Percentiles rank a stretch among this genome's conserved stretches.
Evolutionary conservation across 2,797 vertebrate species (phyloP).

Genomic region (Zalophus californianus): DNA sequence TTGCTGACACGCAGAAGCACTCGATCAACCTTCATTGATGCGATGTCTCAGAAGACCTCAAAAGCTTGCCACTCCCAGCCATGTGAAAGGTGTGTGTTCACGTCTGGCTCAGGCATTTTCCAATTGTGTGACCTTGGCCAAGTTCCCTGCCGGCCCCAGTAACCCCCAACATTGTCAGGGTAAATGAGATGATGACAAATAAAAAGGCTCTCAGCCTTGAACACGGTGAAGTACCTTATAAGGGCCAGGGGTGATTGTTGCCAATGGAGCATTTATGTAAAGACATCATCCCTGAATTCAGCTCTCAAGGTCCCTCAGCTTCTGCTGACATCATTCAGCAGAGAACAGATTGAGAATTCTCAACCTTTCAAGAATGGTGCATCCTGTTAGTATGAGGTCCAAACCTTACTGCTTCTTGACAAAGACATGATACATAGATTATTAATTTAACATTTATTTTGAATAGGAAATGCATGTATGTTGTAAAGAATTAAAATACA

Average conservation of each 20-base stretch:
- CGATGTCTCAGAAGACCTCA: neutral
- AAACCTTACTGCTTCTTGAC: neutral
- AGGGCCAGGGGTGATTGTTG: neutral
- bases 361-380: neutral
- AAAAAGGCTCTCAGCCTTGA: neutral
- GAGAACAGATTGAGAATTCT: slow-evolving; percentile 5
- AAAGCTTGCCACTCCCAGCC: neutral
- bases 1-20: rapidly evolving
- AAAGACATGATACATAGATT: neutral
- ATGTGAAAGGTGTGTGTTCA: neutral
- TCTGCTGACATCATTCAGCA: neutral
- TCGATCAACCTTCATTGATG: neutral
- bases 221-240: neutral
- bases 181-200: neutral
- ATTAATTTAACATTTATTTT: neutral
- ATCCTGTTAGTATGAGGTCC: neutral
- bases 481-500: neutral
- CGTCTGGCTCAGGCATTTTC: neutral
- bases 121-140: neutral
- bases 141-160: neutral
- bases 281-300: neutral
- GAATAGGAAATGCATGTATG: neutral
- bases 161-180: neutral
- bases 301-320: neutral
- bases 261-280: neutral